Base-by-base conservation (phyloP, 2,797 vertebrate genomes). In the Prunella strophiata region DNA sequence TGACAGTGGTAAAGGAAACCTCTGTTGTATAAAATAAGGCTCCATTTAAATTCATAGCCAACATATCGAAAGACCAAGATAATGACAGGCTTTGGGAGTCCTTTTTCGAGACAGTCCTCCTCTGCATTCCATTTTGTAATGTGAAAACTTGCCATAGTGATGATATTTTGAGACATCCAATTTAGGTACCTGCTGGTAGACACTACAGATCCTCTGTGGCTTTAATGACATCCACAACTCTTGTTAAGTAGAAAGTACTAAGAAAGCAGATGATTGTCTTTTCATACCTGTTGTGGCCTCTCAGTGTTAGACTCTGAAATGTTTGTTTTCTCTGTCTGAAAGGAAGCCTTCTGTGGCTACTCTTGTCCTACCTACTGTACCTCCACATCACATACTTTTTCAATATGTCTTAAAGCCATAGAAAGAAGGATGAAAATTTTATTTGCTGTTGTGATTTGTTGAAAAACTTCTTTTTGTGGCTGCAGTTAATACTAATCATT, bases 361-460 rank as follows among this genome's bases (percentile, higher is more conserved):
- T 73, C 34, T 68, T 63, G 12, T 43, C 36, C 27, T 83, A 34
- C 12, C 7, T 71, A 22, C 29, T 51, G 10, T 52, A 79, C 55
- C 9, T 16, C 3, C 3, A 5, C 12, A 45, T 30, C 8, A 34
- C 5, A 4, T 65, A 21, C 42, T 59, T 54, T 22, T 82, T 75
- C 43, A 63, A 2, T 68, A 23, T 18, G 36, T 22, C 54, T 90
- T 85, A 81, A 95, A 95, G 68, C 23, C 61, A 45, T 25, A 90
- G 55, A 95, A 91, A 61, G 45, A 94, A 59, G 21, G 29, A 30
- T 57, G 52, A 57, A 92, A 76, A 75, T 88, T 70, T 74, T 94
- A 63, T 65, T 93, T 96, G 47, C 84, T 87, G 26, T 48, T 87
- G 51, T 38, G 34, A 3, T 48, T 89, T 89, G 16, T 61, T 55